Percentiles rank a stretch among this genome's conserved stretches.
Conservation (phyloP, 2,113 vertebrate species). For the Nerophis ophidion region DNA sequence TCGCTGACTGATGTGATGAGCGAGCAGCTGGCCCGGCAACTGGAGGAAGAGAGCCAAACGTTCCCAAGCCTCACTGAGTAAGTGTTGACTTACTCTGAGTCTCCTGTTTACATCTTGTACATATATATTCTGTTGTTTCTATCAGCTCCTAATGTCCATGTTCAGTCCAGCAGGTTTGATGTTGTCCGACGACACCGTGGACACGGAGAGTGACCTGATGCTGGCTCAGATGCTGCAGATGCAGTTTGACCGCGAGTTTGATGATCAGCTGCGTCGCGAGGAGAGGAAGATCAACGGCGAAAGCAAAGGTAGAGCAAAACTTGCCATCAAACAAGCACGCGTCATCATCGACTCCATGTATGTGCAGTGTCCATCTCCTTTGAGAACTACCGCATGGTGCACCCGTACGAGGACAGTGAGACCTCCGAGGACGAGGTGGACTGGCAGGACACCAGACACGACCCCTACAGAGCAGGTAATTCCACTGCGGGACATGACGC, state of each 20-base stretch:
- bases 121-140: background rate
- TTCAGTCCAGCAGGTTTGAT: slow-evolving; percentile 73
- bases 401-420: slow-evolving; percentile 90
- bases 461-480: slow-evolving; percentile 89
- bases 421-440: slow-evolving; percentile 96
- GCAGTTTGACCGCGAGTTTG: slow-evolving; percentile 95
- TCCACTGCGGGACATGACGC: background rate
- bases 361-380: slow-evolving; percentile 93
- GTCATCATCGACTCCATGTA: background rate
- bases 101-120: background rate
- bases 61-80: slow-evolving; percentile 71
- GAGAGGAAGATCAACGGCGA: slow-evolving; percentile 96
- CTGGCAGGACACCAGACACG: slow-evolving; percentile 93
- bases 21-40: slow-evolving; percentile 87
- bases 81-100: slow-evolving; percentile 30
- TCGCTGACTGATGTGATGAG: slow-evolving; percentile 96
- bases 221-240: slow-evolving; percentile 96
- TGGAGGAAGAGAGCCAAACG: slow-evolving; percentile 78
- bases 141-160: background rate
- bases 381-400: slow-evolving; percentile 94
- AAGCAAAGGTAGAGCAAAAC: slow-evolving; percentile 81
- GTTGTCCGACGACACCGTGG: slow-evolving; percentile 65
- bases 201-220: slow-evolving; percentile 90
- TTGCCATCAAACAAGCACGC: no score
- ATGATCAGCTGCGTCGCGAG: slow-evolving; percentile 87